Percentiles rank a stretch among this genome's conserved stretches.
Evolutionary conservation across 2,888 invertebrate species (phyloP).

Genomic region (Galerucella calmariensis): DNA sequence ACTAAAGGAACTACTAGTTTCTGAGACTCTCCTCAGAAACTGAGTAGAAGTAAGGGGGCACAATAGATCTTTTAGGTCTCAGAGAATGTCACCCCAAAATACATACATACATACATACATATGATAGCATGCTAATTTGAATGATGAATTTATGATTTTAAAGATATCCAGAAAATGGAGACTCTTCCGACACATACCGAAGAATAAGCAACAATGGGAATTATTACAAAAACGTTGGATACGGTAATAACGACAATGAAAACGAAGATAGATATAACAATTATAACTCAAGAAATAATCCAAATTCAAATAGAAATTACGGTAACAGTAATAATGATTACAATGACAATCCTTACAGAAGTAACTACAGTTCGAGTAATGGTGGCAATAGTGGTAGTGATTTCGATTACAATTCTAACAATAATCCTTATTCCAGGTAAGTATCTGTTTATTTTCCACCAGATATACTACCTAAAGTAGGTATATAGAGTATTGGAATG

Average conservation of each 20-base stretch:
- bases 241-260: constrained; percentile 18
- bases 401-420: constrained; percentile 19
- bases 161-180: constrained; percentile 18
- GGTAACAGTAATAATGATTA: constrained; percentile 22
- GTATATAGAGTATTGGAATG: too few relatives aligned
- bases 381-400: constrained; percentile 7
- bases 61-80: too few relatives aligned
- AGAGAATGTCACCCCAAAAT: too few relatives aligned
- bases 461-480: too few relatives aligned
- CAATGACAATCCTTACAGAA: constrained; percentile 27
- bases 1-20: too few relatives aligned
- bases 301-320: constrained; percentile 29
- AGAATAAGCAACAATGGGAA: constrained; percentile 24
- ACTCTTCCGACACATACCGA: constrained; percentile 18
- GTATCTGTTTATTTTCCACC: not conserved
- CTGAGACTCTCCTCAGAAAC: too few relatives aligned
- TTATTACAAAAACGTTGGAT: constrained; percentile 32
- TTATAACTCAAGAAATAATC: constrained; percentile 14
- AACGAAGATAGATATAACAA: constrained; percentile 2
- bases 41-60: too few relatives aligned
- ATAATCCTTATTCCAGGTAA: constrained; percentile 24
- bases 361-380: constrained; percentile 14
- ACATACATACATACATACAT: too few relatives aligned
- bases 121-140: not conserved
- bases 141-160: not conserved